Evolutionary conservation across 1,140 invertebrate species (phyloP).

Genomic region (Drosophila biarmipes): DNA sequence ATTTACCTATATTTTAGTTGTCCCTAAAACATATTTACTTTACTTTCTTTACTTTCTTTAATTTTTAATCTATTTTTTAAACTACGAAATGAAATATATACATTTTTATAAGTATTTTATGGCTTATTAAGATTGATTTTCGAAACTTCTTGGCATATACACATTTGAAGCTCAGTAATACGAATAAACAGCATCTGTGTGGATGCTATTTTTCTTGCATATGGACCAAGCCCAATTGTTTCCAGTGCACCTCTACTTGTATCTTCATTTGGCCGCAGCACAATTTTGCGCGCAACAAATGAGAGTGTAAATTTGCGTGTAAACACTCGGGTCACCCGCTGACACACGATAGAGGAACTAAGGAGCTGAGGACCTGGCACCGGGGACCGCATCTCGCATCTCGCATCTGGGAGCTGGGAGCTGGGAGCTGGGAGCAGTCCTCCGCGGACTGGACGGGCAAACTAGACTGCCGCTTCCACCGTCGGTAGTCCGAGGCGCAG

Average conservation of each 20-base stretch:
- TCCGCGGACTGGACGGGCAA: conserved; percentile 18
- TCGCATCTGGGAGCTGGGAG: neutral
- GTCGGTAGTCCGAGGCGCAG: conserved; percentile 53
- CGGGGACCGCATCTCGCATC: neutral
- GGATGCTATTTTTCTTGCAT: neutral
- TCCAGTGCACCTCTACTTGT: conserved; percentile 19
- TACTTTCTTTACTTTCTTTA: no score
- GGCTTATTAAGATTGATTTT: no score
- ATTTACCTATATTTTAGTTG: no score
- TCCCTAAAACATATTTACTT: no score
- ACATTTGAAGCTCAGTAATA: no score
- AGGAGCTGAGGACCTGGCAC: conserved; percentile 12
- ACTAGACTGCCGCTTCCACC: conserved; percentile 53
- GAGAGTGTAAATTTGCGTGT: conserved; percentile 85
- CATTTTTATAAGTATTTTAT: no score
- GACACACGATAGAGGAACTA: conserved; percentile 62
- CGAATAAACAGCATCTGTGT: no score
- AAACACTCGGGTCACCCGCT: conserved; percentile 84
- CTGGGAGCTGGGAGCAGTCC: conserved; percentile 57
- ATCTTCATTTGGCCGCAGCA: conserved; percentile 61
- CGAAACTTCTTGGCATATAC: no score
- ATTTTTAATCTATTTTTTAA: no score
- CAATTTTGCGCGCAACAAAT: conserved; percentile 82
- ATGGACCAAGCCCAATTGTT: neutral
- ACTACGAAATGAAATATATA: no score